Conservation (phyloP, 2,113 vertebrate species). For the Xiphophorus couchianus region DNA sequence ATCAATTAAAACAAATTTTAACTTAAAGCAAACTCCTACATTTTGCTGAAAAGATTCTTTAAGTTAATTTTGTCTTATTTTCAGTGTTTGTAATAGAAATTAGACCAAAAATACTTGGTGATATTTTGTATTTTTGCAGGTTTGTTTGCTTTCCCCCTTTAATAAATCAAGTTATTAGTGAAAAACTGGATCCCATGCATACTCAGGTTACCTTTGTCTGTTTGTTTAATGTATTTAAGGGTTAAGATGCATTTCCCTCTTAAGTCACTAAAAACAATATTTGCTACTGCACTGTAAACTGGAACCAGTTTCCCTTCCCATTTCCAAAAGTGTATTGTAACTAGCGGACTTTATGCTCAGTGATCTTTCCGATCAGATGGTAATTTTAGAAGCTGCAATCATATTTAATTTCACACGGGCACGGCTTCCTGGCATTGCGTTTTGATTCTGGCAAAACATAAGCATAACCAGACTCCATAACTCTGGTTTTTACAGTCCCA, state of each 20-base stretch:
- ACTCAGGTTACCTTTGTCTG: too few relatives aligned
- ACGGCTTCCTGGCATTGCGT: conserved; percentile 36
- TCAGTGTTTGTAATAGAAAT: too few relatives aligned
- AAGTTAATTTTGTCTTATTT: too few relatives aligned
- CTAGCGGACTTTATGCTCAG: conserved; percentile 54
- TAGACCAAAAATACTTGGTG: too few relatives aligned
- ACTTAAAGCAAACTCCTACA: too few relatives aligned
- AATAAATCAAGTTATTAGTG: too few relatives aligned
- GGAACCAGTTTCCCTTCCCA: conserved; percentile 45
- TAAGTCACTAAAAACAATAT: conserved; percentile 21
- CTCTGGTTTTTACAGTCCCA: conserved; percentile 9
- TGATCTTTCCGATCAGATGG: conserved; percentile 59
- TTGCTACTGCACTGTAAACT: conserved; percentile 11
- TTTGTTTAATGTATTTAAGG: too few relatives aligned
- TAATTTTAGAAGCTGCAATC: conserved; percentile 54
- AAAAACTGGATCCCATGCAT: too few relatives aligned
- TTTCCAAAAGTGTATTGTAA: conserved; percentile 44
- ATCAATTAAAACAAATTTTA: too few relatives aligned
- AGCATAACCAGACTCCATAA: conserved; percentile 14
- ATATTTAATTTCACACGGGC: conserved; percentile 68
- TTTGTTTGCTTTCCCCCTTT: too few relatives aligned
- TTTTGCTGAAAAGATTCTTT: too few relatives aligned
- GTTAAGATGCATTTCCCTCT: conserved; percentile 13
- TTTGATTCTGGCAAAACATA: conserved; percentile 12
- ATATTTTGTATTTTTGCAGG: too few relatives aligned